phyloP scores from a whole-genome alignment of 92 coral and sea anemone species.

The Palythoa heliodiscus region DNA sequence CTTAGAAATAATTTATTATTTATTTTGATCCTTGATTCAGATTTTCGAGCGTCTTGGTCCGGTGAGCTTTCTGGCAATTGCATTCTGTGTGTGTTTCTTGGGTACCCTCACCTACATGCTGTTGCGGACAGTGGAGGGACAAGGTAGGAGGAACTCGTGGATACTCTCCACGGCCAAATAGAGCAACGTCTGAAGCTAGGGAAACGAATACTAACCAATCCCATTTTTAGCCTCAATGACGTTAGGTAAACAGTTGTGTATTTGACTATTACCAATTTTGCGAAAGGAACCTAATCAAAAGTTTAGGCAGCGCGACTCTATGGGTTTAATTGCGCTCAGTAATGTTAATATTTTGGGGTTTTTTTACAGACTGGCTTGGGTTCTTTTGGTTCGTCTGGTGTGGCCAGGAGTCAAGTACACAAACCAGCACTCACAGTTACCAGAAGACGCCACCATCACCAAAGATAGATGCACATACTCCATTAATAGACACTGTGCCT shows the following conservation, averaged over 20 bases:
- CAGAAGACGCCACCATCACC: constrained; percentile 63
- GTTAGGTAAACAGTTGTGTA: too few species aligned
- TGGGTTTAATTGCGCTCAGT: background rate
- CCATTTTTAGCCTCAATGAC: too few species aligned
- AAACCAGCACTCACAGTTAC: constrained; percentile 46
- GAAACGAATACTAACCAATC: too few species aligned
- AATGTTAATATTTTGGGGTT: background rate
- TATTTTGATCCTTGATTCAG: constrained; percentile 43
- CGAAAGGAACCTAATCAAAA: too few species aligned
- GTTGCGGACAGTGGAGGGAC: constrained; percentile 81
- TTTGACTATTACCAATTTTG: too few species aligned
- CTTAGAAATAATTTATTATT: background rate
- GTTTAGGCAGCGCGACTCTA: too few species aligned
- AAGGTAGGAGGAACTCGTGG: constrained; percentile 43
- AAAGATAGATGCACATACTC: constrained; percentile 75
- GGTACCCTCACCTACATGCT: constrained; percentile 85
- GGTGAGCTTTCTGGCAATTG: constrained; percentile 89
- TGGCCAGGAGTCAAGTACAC: constrained; percentile 67
- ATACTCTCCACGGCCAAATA: background rate
- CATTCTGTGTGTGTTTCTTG: constrained; percentile 89
- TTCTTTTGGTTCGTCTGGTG: constrained; percentile 95
- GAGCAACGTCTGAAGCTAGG: background rate
- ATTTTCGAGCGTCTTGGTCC: constrained; percentile 95
- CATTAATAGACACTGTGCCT: constrained; percentile 74
- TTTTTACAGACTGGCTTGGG: constrained; percentile 79